Percentiles rank a stretch among this genome's conserved stretches.
Conservation (phyloP, 2,113 vertebrate species). For the Grantiella picta region DNA sequence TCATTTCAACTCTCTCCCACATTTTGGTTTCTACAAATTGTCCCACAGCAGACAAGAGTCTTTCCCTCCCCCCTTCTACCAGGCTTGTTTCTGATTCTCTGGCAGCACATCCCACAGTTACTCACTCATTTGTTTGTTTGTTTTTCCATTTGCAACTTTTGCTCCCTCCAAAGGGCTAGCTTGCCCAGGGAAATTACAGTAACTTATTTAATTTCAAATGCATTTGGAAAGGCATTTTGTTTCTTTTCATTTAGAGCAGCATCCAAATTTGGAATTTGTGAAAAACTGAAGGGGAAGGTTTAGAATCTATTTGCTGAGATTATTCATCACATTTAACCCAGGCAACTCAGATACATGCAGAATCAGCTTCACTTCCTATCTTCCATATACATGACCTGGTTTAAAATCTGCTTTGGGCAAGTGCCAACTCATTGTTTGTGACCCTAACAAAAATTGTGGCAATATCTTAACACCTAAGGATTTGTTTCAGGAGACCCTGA, state of each 20-base stretch:
- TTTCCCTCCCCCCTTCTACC: neutral
- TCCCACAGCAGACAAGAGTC: neutral
- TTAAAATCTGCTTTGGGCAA: conserved; percentile 2
- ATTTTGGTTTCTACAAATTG: conserved; percentile 5
- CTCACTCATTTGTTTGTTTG: conserved; percentile 38
- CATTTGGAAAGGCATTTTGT: conserved; percentile 23
- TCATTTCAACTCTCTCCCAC: neutral
- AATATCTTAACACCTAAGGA: neutral
- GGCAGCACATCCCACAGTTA: conserved; percentile 17
- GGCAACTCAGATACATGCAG: neutral
- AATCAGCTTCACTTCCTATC: neutral
- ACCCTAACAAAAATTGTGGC: neutral
- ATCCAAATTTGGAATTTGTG: neutral
- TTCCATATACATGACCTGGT: neutral
- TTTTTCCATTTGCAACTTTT: conserved; percentile 46
- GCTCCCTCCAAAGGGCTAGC: conserved; percentile 16
- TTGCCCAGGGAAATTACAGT: conserved; percentile 3
- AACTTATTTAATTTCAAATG: conserved; percentile 29
- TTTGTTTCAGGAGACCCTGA: neutral
- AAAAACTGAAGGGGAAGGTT: neutral
- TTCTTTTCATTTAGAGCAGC: neutral
- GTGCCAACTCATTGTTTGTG: neutral
- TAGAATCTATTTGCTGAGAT: conserved; percentile 1
- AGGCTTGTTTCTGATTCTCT: conserved; percentile 2
- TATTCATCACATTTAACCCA: neutral